Conservation (phyloP, 1,140 invertebrate genomes). For the Mactra quadrangularis region DNA sequence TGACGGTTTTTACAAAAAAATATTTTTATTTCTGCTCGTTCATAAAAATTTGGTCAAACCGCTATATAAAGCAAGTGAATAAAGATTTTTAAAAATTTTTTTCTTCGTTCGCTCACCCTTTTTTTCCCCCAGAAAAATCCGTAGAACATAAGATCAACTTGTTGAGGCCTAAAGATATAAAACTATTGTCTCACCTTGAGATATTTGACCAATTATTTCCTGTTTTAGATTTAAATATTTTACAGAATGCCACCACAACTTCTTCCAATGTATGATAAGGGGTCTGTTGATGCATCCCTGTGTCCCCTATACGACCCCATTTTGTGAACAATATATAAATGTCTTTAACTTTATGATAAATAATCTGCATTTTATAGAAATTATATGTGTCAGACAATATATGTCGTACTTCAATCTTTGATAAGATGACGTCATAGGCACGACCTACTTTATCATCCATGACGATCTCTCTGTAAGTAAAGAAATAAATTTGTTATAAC, state of each 20-base stretch:
- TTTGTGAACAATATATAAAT: conserved; percentile 85
- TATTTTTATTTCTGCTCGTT: no score
- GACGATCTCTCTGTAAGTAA: conserved; percentile 72
- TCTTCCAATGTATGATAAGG: conserved; percentile 83
- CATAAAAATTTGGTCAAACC: no score
- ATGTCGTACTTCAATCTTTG: conserved; percentile 84
- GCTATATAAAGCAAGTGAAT: no score
- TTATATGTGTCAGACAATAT: conserved; percentile 85
- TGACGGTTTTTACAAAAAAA: no score
- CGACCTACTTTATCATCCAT: conserved; percentile 70
- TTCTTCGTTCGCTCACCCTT: no score
- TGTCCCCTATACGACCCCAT: conserved; percentile 85
- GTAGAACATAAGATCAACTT: no score
- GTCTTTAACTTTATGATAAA: conserved; percentile 84
- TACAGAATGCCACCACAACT: conserved; percentile 85
- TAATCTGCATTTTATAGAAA: conserved; percentile 86
- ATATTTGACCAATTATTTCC: conserved; percentile 85
- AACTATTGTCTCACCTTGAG: conserved; percentile 80
- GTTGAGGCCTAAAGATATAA: no score
- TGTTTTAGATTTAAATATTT: conserved; percentile 85
- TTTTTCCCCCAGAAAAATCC: no score
- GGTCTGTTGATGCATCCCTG: conserved; percentile 85
- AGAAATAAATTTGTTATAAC: not conserved
- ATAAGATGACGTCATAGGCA: conserved; percentile 84
- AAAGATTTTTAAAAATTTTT: no score